Conservation (phyloP, 2,113 vertebrate species). For the Protobothrops mucrosquamatus region DNA sequence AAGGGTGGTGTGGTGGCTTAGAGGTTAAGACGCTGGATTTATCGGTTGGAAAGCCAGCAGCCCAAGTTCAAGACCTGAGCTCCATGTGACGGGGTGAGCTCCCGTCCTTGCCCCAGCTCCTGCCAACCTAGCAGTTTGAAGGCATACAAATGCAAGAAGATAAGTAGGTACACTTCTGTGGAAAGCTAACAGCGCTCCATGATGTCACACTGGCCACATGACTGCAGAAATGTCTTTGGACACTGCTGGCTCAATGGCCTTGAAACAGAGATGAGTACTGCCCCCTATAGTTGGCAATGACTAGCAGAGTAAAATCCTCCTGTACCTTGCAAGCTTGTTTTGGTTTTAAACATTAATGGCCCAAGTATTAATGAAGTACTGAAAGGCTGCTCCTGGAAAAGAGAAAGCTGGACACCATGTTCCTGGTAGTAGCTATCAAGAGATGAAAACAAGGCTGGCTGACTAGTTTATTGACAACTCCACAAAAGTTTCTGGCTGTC, state of each 20-base stretch:
- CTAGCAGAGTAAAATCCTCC: no score
- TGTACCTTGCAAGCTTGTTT: not conserved
- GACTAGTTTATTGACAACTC: not conserved
- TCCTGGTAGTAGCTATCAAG: not conserved
- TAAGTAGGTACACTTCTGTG: no score
- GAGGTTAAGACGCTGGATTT: not conserved
- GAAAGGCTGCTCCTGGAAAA: not conserved
- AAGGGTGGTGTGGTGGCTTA: not conserved
- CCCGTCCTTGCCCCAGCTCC: not conserved
- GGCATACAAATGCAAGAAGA: no score
- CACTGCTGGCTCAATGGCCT: no score
- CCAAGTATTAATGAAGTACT: not conserved
- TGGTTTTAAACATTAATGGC: not conserved
- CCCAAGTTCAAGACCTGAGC: not conserved
- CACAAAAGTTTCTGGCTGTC: not conserved
- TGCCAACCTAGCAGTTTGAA: not conserved
- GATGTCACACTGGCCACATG: no score
- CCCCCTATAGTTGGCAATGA: no score
- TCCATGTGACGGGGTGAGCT: not conserved
- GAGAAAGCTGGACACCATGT: not conserved
- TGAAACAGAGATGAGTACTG: no score
- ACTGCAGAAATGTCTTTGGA: no score
- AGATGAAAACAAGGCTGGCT: not conserved
- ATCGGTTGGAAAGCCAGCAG: not conserved
- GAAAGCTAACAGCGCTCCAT: no score